Percentiles rank a stretch among this genome's conserved stretches.
Evolutionary conservation across 1,140 invertebrate genomes (phyloP).

Genomic region (Drosophila hydei): DNA sequence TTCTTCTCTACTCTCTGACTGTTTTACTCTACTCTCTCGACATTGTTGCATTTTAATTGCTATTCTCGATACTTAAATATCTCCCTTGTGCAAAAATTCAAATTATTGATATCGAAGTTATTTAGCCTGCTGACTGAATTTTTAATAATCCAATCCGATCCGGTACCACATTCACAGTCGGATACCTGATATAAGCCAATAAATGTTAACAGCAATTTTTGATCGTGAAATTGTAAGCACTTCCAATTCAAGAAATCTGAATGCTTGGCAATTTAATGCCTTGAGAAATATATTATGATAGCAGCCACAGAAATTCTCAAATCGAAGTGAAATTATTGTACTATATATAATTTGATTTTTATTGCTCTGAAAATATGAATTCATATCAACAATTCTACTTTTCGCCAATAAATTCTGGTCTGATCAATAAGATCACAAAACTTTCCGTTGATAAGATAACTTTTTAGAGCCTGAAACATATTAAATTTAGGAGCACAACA

Average conservation of each 20-base stretch:
- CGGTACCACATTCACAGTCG: too few relatives aligned
- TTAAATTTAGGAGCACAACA: background rate
- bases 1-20: too few relatives aligned
- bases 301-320: background rate
- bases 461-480: slow-evolving; percentile 1
- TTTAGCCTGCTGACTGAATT: background rate
- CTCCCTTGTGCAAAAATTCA: too few relatives aligned
- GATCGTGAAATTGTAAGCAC: background rate
- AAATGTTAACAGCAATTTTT: background rate
- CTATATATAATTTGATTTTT: background rate
- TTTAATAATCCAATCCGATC: background rate
- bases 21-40: too few relatives aligned
- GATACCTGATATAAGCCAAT: background rate
- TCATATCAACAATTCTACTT: too few relatives aligned
- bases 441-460: slow-evolving; percentile 11
- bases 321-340: background rate
- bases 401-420: background rate
- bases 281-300: background rate
- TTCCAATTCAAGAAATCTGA: background rate
- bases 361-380: too few relatives aligned
- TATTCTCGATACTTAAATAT: too few relatives aligned
- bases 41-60: too few relatives aligned
- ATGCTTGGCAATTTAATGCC: background rate
- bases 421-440: background rate
- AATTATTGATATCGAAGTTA: too few relatives aligned